A percentile compares a stretch with the other conserved stretches of the same genome.
Evolutionary conservation across 1,140 invertebrate genomes (phyloP).

Genomic region (Caenorhabditis remanei): DNA sequence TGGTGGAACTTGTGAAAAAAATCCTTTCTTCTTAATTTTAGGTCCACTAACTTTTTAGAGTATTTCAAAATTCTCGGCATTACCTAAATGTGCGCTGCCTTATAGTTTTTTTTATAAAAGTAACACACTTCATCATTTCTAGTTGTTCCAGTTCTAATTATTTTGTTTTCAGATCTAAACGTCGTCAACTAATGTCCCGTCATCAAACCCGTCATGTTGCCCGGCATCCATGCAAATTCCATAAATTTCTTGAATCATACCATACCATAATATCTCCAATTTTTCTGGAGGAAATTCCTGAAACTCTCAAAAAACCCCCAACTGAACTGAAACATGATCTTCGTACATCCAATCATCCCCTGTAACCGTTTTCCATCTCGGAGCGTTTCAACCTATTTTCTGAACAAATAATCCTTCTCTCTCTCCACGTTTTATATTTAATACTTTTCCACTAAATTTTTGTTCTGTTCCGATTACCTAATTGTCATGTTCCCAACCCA

Average conservation of each 20-base stretch:
- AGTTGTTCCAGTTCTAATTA: not conserved
- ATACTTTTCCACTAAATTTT: no score
- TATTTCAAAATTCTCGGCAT: not conserved
- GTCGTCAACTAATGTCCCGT: not conserved
- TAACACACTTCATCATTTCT: no score
- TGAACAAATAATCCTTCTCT: no score
- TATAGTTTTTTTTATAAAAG: no score
- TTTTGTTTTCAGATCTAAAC: not conserved
- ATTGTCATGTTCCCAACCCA: no score
- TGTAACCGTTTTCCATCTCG: no score
- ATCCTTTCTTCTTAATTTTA: no score
- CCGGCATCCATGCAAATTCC: conserved; percentile 32
- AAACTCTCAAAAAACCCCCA: not conserved
- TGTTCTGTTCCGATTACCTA: no score
- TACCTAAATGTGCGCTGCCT: not conserved
- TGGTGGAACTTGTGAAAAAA: not conserved
- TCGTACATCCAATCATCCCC: not conserved
- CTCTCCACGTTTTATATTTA: no score
- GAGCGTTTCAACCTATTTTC: no score
- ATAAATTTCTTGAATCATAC: conserved; percentile 45
- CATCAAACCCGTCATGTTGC: not conserved
- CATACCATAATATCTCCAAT: not conserved
- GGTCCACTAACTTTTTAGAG: not conserved
- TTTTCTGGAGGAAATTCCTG: not conserved
- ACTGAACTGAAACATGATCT: conserved; percentile 7